Percentiles rank a stretch among this genome's conserved stretches.
Evolutionary conservation across 2,113 vertebrate species (phyloP).

Genomic region (Cinclus cinclus): DNA sequence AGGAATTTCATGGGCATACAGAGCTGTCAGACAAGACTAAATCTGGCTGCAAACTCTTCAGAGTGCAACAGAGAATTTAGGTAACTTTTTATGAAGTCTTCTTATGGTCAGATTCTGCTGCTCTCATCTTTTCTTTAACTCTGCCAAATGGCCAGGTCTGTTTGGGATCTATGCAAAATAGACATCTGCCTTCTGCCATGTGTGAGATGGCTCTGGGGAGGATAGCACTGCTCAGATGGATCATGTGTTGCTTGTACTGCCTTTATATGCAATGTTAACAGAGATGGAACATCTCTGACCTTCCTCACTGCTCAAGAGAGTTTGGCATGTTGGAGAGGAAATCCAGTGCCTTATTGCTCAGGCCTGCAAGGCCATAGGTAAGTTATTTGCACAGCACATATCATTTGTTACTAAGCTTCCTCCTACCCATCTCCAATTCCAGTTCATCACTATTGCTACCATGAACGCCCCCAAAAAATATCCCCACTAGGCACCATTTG

Average conservation of each 20-base stretch:
- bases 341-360: not conserved
- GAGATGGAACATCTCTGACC: not conserved
- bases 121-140: not conserved
- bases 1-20: not conserved
- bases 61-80: not conserved
- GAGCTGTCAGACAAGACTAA: not conserved
- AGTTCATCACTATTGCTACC: not conserved
- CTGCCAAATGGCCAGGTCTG: not conserved
- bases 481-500: fast-evolving
- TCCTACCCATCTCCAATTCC: not conserved
- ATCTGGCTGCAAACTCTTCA: not conserved
- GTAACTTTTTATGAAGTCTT: not conserved
- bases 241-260: not conserved
- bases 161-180: not conserved
- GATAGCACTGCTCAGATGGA: not conserved
- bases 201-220: not conserved
- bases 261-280: not conserved
- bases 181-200: not conserved
- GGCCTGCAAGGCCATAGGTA: not conserved
- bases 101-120: not conserved
- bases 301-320: not conserved
- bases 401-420: not conserved
- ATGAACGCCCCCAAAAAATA: fast-evolving
- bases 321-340: not conserved
- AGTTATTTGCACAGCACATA: not conserved